phyloP scores from a whole-genome alignment of 1,140 invertebrate genomes.

The Leguminivora glycinivorella region DNA sequence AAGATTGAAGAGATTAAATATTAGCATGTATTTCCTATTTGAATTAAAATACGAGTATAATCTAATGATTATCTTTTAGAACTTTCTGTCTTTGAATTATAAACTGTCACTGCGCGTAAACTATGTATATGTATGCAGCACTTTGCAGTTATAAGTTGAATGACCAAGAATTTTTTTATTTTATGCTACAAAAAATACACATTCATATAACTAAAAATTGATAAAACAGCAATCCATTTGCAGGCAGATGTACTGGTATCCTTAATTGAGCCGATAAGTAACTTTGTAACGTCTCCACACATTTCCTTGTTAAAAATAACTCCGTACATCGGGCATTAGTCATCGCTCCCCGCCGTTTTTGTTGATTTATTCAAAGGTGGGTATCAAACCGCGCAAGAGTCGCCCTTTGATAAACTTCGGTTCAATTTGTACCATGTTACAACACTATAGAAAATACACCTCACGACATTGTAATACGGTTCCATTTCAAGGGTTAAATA shows the following conservation, averaged over 20 bases:
- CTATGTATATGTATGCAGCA: background rate
- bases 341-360: constrained; percentile 73
- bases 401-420: constrained; percentile 64
- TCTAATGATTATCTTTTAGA: background rate
- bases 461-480: constrained; percentile 35
- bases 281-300: constrained; percentile 38
- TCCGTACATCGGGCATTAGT: constrained; percentile 65
- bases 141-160: background rate
- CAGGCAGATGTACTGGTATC: constrained; percentile 8
- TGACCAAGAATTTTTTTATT: background rate
- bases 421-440: constrained; percentile 59
- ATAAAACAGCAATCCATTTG: background rate
- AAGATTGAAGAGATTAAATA: no score
- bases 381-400: constrained; percentile 60
- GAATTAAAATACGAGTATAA: no score
- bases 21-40: no score
- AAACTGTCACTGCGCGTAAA: background rate
- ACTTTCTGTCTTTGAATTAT: no score
- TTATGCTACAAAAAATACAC: background rate
- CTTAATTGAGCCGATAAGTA: background rate
- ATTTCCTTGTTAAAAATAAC: constrained; percentile 47
- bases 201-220: background rate
- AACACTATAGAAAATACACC: constrained; percentile 33
- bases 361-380: constrained; percentile 74
- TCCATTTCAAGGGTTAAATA: constrained; percentile 26